Evolutionary conservation across 2,888 invertebrate species (phyloP).

Genomic region (Folsomia manolachei): DNA sequence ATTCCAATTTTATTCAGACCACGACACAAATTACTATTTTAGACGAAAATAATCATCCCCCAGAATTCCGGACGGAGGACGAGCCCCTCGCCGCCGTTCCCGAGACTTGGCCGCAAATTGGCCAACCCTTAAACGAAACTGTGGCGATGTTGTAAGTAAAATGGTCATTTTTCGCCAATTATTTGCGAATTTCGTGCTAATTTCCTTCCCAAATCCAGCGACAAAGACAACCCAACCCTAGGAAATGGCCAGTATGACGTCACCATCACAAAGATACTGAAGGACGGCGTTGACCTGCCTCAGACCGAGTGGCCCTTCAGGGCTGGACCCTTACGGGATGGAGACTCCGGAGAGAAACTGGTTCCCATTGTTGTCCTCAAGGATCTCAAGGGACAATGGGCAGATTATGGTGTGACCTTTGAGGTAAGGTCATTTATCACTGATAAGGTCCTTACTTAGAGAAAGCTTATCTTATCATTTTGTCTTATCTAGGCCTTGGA

Average conservation of each 20-base stretch:
- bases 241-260: conserved; percentile 23
- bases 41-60: conserved; percentile 28
- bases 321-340: not conserved
- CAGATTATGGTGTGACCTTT: conserved; percentile 21
- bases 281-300: not conserved
- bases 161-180: too few species aligned
- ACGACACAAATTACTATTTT: not conserved
- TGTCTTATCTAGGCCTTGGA: conserved; percentile 26
- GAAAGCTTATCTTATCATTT: not conserved
- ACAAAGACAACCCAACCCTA: conserved; percentile 19
- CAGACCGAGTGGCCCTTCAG: conserved; percentile 5
- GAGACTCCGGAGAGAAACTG: not conserved
- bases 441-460: too few species aligned
- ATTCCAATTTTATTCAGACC: not conserved
- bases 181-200: too few species aligned
- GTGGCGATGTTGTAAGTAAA: conserved; percentile 9
- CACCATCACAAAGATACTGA: not conserved
- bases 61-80: conserved; percentile 21
- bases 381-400: conserved; percentile 27
- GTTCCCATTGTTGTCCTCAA: not conserved
- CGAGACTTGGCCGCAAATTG: not conserved
- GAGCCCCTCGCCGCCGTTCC: not conserved
- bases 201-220: conserved; percentile 12
- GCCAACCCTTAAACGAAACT: not conserved
- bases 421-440: conserved; percentile 13